Percentiles rank a stretch among this genome's conserved stretches.
These are phyloP conservation scores for Pachliopta kotzebuea DNA, from an alignment of 2,888 invertebrate species.

Conservation along the genomic window DNA sequence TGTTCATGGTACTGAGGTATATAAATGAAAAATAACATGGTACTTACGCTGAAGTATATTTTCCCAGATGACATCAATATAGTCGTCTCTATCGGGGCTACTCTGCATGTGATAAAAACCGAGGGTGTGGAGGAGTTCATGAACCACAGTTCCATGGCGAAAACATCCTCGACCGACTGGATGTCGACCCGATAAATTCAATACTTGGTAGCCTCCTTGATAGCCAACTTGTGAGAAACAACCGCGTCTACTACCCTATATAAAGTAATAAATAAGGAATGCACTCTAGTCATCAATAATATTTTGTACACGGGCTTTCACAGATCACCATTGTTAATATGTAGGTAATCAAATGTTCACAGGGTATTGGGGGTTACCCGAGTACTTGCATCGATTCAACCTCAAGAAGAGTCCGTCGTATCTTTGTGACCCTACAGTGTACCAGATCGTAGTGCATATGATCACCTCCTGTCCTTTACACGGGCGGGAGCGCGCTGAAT, in stretches of 20 bases:
- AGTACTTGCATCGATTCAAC: too few relatives aligned
- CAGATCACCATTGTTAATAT: neutral
- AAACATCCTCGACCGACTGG: slow-evolving; percentile 81
- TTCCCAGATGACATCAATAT: slow-evolving; percentile 85
- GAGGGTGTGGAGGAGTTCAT: slow-evolving; percentile 88
- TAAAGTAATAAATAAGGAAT: slow-evolving; percentile 9
- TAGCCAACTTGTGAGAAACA: slow-evolving; percentile 77
- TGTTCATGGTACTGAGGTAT: neutral
- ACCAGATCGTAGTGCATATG: too few relatives aligned
- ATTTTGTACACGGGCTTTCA: neutral
- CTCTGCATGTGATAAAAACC: slow-evolving; percentile 93
- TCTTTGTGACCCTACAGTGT: too few relatives aligned
- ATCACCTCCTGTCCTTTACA: too few relatives aligned
- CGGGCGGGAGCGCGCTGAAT: too few relatives aligned
- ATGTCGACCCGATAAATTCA: slow-evolving; percentile 79
- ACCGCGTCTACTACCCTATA: slow-evolving; percentile 66
- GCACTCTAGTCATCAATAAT: neutral
- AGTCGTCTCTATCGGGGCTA: slow-evolving; percentile 87
- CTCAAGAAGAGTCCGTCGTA: too few relatives aligned
- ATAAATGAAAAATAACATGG: neutral
- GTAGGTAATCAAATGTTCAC: neutral
- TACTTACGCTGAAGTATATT: slow-evolving; percentile 83
- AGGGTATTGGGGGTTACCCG: too few relatives aligned
- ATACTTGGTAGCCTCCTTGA: slow-evolving; percentile 73
- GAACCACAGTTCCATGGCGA: slow-evolving; percentile 84